phyloP scores from a whole-genome alignment of 2,888 invertebrate species.

The Tridacna crocea region DNA sequence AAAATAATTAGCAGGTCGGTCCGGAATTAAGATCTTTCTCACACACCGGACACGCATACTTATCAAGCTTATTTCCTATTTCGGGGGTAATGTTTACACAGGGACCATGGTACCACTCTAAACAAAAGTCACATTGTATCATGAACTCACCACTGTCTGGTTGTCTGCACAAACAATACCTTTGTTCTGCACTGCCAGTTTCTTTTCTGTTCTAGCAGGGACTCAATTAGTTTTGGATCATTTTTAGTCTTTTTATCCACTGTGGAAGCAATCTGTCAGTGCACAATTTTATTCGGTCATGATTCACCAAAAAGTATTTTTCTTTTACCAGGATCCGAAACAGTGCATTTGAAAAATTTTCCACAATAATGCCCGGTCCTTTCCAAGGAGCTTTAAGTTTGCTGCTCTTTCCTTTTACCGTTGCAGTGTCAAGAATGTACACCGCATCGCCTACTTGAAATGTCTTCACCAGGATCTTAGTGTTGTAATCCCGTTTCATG shows the following conservation, averaged over 20 bases:
- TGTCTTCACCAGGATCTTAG: slow-evolving; percentile 18
- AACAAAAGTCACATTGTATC: too few relatives aligned
- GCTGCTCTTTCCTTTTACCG: too few relatives aligned
- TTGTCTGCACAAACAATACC: too few relatives aligned
- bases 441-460: slow-evolving; percentile 41
- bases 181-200: too few relatives aligned
- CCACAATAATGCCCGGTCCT: slow-evolving; percentile 48
- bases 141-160: too few relatives aligned
- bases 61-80: too few relatives aligned
- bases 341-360: slow-evolving; percentile 39
- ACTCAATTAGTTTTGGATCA: too few relatives aligned
- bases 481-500: slow-evolving; percentile 47
- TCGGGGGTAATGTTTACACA: too few relatives aligned
- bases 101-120: too few relatives aligned
- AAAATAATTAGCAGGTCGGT: not conserved
- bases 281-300: slow-evolving; percentile 47
- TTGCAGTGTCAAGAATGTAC: too few relatives aligned
- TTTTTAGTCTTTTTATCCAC: slow-evolving; percentile 29
- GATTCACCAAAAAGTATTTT: slow-evolving; percentile 35
- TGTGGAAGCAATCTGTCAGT: slow-evolving; percentile 29
- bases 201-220: not conserved
- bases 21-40: too few relatives aligned
- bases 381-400: slow-evolving; percentile 49
- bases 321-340: slow-evolving; percentile 36
- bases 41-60: too few relatives aligned